These are phyloP conservation scores for Vultur gryphus DNA, from an alignment of 2,797 vertebrate genomes.

Conservation along the genomic window DNA sequence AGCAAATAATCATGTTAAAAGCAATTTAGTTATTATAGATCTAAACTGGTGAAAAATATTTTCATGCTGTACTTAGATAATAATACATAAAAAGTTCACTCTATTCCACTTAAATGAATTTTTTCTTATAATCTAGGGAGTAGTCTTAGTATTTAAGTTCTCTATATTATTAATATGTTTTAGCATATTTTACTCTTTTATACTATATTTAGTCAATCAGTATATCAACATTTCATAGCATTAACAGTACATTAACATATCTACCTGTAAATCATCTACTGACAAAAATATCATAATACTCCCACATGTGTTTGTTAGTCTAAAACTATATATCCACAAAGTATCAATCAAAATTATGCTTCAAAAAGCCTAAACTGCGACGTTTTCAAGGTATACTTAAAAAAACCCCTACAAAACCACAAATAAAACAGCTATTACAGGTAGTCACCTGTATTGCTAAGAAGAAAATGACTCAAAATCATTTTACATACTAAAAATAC, in stretches of 20 bases:
- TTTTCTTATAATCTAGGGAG: background rate
- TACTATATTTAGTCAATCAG: background rate
- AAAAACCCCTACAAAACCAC: accelerated
- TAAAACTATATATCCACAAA: background rate
- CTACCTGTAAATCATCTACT: background rate
- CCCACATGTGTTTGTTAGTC: background rate
- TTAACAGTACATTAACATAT: background rate
- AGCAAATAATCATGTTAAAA: background rate
- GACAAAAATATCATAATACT: background rate
- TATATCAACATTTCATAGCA: background rate
- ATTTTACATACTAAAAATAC: background rate
- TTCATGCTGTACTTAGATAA: background rate
- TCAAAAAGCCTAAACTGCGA: background rate
- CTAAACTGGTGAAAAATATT: background rate
- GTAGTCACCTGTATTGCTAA: background rate
- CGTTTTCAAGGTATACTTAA: background rate
- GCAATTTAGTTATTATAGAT: background rate
- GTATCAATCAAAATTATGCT: background rate
- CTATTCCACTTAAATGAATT: background rate
- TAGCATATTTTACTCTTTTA: background rate
- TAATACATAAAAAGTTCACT: background rate
- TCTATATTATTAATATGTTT: background rate
- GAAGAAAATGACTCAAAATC: background rate
- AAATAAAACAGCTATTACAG: background rate
- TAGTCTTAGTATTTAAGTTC: background rate